Conservation (phyloP, 2,797 vertebrate genomes). For the Sparidentex hasta region DNA sequence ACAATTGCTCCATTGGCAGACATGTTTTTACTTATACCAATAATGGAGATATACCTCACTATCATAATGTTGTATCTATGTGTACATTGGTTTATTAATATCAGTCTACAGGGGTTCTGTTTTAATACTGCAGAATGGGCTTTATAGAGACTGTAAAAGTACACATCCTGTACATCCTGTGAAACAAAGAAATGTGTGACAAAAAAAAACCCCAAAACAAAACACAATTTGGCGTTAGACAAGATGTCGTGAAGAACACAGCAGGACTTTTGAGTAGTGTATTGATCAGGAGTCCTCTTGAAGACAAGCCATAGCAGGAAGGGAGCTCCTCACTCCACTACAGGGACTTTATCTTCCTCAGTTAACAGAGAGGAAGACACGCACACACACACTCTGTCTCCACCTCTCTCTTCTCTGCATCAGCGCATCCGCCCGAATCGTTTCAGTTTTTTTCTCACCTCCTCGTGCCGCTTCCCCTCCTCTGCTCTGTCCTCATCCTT, state of each 20-base stretch:
- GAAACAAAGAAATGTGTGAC: neutral
- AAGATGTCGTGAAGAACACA: constrained; percentile 6
- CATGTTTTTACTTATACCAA: too few species aligned
- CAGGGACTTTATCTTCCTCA: constrained; percentile 11
- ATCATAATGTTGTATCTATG: too few species aligned
- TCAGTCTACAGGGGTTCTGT: neutral
- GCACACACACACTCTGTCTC: neutral
- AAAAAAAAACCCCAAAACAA: neutral
- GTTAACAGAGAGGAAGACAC: constrained; percentile 20
- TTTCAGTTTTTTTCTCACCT: constrained; percentile 5
- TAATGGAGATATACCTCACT: too few species aligned
- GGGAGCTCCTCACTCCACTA: constrained; percentile 30
- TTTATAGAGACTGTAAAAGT: neutral
- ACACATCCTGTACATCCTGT: neutral
- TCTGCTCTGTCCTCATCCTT: neutral
- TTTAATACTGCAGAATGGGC: neutral
- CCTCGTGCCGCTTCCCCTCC: neutral
- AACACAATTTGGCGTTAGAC: neutral
- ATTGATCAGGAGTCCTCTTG: constrained; percentile 29
- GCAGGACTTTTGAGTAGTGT: neutral
- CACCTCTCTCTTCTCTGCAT: neutral
- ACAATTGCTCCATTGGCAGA: too few species aligned
- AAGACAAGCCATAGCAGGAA: constrained; percentile 13
- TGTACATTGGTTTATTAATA: too few species aligned
- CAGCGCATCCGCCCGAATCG: neutral